Conservation (phyloP, 2,113 vertebrate species). For the Tragulus kanchil region DNA sequence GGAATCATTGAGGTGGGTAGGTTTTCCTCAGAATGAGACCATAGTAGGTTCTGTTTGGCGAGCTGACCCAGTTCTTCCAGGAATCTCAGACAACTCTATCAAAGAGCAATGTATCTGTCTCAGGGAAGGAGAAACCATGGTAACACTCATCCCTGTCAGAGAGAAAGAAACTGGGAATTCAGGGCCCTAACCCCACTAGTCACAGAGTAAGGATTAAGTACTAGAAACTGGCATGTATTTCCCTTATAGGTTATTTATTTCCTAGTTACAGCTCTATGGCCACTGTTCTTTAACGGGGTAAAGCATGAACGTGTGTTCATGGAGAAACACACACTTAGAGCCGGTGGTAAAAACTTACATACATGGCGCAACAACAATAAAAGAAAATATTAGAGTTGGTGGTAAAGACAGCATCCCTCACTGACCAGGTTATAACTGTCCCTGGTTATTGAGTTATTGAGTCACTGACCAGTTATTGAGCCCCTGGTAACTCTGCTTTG, state of each 20-base stretch:
- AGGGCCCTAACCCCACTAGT: background rate
- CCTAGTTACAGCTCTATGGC: background rate
- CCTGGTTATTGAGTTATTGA: background rate
- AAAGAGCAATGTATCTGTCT: background rate
- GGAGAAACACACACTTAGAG: background rate
- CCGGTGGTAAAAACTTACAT: background rate
- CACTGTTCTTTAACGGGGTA: background rate
- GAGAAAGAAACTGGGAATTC: background rate
- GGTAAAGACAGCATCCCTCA: background rate
- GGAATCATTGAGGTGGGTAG: background rate
- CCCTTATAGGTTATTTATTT: background rate
- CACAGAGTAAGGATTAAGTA: background rate
- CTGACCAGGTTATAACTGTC: too few relatives aligned
- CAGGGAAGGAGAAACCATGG: background rate
- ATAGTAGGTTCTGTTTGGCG: background rate
- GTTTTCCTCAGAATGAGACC: background rate
- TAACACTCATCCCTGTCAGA: background rate
- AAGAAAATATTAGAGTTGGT: background rate
- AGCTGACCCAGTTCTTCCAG: background rate
- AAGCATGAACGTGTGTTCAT: background rate
- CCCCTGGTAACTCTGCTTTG: background rate
- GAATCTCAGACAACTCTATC: fast-evolving
- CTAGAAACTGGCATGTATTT: background rate
- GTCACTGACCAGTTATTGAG: background rate
- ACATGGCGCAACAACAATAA: background rate